These are phyloP conservation scores for Tyto alba DNA, from an alignment of 2,113 vertebrate species.

Conservation along the genomic window DNA sequence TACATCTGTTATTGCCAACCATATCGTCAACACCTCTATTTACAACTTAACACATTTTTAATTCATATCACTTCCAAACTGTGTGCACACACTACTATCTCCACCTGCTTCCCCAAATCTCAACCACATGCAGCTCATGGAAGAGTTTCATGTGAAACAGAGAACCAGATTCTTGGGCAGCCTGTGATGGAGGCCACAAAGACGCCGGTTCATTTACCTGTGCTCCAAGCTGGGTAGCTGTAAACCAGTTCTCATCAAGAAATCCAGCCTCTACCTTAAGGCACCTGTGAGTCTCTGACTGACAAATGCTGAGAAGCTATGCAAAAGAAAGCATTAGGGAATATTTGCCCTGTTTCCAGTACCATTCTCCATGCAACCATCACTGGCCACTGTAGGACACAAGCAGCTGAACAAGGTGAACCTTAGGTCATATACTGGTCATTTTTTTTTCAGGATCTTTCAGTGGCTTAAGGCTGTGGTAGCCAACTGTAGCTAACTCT, in stretches of 20 bases:
- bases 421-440: not conserved
- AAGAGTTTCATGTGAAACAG: not conserved
- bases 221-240: not conserved
- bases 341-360: not conserved
- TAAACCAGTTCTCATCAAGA: not conserved
- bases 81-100: constrained; percentile 25
- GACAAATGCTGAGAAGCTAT: not conserved
- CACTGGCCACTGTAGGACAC: not conserved
- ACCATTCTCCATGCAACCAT: not conserved
- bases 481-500: not conserved
- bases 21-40: constrained; percentile 67
- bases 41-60: constrained; percentile 68
- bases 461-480: not conserved
- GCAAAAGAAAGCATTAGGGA: not conserved
- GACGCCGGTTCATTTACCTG: not conserved
- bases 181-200: not conserved
- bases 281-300: not conserved
- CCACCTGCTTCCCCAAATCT: not conserved
- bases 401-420: not conserved
- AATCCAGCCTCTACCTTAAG: not conserved
- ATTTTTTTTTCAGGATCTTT: not conserved
- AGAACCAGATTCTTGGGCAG: not conserved
- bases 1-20: constrained; percentile 55
- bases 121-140: not conserved
- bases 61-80: constrained; percentile 55